Percentiles rank a stretch among this genome's conserved stretches.
These are phyloP conservation scores for Burhinus oedicnemus DNA, from an alignment of 2,113 vertebrate species.

Conservation along the genomic window DNA sequence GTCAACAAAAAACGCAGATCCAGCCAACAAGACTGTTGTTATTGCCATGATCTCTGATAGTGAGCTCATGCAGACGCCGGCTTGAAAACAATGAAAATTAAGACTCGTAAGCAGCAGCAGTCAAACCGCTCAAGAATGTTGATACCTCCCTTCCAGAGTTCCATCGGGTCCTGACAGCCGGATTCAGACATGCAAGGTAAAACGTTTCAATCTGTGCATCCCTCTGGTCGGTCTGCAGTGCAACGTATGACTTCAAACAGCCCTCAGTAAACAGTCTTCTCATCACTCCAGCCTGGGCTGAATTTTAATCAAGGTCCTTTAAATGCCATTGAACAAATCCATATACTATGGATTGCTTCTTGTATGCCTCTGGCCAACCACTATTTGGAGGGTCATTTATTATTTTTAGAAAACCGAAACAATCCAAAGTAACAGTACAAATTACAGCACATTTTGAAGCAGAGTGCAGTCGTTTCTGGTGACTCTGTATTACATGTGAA, in stretches of 20 bases:
- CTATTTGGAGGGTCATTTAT: slow-evolving; percentile 76
- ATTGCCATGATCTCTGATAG: not conserved
- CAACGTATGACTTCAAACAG: slow-evolving; percentile 52
- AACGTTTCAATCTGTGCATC: slow-evolving; percentile 62
- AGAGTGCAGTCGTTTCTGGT: slow-evolving; percentile 12
- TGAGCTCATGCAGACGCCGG: not conserved
- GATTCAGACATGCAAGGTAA: slow-evolving; percentile 55
- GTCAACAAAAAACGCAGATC: not conserved
- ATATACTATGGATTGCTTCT: slow-evolving; percentile 79
- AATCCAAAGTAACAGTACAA: slow-evolving; percentile 64
- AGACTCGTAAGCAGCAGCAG: slow-evolving; percentile 12
- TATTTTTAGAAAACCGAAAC: slow-evolving; percentile 79
- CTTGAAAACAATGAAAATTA: slow-evolving; percentile 49
- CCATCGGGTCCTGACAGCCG: slow-evolving; percentile 27
- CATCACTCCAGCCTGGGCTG: slow-evolving; percentile 65
- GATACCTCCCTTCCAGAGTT: slow-evolving; percentile 46
- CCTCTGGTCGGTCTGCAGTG: slow-evolving; percentile 45
- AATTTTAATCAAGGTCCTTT: slow-evolving; percentile 84
- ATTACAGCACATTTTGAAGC: slow-evolving; percentile 33
- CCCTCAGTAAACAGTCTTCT: slow-evolving; percentile 69
- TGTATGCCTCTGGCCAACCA: slow-evolving; percentile 70
- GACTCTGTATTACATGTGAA: slow-evolving; percentile 32
- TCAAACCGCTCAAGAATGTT: slow-evolving; percentile 5
- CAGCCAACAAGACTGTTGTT: not conserved
- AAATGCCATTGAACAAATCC: slow-evolving; percentile 84